phyloP scores from a whole-genome alignment of 2,888 invertebrate genomes.

The Cantharis flavilabris region DNA sequence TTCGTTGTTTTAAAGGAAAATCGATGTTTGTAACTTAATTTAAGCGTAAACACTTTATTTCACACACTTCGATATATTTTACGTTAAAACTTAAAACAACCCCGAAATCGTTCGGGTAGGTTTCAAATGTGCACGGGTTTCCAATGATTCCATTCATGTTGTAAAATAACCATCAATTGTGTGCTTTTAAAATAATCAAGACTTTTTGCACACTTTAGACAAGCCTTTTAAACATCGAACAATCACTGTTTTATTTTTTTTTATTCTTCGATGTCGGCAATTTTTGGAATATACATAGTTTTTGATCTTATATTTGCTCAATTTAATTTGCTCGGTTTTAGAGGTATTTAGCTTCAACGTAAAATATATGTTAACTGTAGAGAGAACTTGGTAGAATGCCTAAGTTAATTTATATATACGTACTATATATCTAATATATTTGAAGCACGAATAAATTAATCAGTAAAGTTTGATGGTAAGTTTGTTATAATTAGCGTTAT shows the following conservation, averaged over 20 bases:
- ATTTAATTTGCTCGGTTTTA: neutral
- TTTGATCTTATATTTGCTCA: neutral
- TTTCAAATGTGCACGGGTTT: neutral
- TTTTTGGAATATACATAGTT: neutral
- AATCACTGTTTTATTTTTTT: neutral
- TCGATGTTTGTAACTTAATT: neutral
- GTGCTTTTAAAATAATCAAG: neutral
- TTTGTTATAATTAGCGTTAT: constrained; percentile 37
- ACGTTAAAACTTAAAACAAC: neutral
- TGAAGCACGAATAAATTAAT: constrained; percentile 30
- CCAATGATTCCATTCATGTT: neutral
- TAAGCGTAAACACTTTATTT: neutral
- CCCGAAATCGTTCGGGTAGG: neutral
- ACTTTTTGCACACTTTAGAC: neutral
- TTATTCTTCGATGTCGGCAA: neutral
- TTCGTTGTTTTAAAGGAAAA: neutral
- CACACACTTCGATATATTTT: neutral
- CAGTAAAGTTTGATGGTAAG: constrained; percentile 33
- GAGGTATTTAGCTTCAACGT: neutral
- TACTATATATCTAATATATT: constrained; percentile 26
- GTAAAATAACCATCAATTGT: neutral
- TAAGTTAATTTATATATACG: constrained; percentile 25
- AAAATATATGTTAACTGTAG: neutral
- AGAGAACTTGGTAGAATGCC: constrained; percentile 9
- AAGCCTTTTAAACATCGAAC: neutral